phyloP scores from a whole-genome alignment of 2,113 vertebrate genomes.

The Channa argus region DNA sequence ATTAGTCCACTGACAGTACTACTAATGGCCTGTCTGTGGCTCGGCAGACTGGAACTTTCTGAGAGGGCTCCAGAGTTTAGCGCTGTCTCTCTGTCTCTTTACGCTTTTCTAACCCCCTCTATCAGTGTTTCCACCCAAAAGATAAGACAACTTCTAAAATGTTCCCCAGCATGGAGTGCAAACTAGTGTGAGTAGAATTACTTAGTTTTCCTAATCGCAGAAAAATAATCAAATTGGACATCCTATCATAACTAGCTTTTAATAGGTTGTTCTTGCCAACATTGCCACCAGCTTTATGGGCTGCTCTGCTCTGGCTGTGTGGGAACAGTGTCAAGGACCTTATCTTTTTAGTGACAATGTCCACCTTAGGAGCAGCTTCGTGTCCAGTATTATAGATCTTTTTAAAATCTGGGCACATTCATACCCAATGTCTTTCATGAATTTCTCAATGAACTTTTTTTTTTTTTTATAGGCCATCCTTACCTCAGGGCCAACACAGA shows the following conservation, averaged over 20 bases:
- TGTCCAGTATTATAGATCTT: background rate
- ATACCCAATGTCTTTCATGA: too few species aligned
- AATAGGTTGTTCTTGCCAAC: constrained; percentile 2
- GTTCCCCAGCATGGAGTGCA: constrained; percentile 12
- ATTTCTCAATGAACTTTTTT: too few species aligned
- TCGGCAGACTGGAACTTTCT: constrained; percentile 46
- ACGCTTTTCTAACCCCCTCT: constrained; percentile 14
- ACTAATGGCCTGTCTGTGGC: constrained; percentile 66
- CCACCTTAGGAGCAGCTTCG: background rate
- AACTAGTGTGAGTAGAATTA: constrained; percentile 26
- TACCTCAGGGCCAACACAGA: too few species aligned
- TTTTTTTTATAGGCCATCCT: too few species aligned
- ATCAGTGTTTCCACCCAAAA: constrained; percentile 6
- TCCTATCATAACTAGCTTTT: constrained; percentile 28
- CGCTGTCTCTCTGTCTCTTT: background rate
- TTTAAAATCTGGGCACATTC: too few species aligned
- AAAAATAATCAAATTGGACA: constrained; percentile 11
- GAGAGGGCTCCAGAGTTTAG: constrained; percentile 44
- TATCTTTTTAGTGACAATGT: background rate
- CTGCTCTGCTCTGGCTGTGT: background rate
- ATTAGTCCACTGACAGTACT: constrained; percentile 68
- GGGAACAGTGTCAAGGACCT: background rate
- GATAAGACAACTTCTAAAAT: constrained; percentile 15
- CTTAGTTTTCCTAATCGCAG: constrained; percentile 10
- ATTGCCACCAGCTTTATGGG: background rate